phyloP scores from a whole-genome alignment of 2,113 vertebrate genomes.

The Paramormyrops kingsleyae region DNA sequence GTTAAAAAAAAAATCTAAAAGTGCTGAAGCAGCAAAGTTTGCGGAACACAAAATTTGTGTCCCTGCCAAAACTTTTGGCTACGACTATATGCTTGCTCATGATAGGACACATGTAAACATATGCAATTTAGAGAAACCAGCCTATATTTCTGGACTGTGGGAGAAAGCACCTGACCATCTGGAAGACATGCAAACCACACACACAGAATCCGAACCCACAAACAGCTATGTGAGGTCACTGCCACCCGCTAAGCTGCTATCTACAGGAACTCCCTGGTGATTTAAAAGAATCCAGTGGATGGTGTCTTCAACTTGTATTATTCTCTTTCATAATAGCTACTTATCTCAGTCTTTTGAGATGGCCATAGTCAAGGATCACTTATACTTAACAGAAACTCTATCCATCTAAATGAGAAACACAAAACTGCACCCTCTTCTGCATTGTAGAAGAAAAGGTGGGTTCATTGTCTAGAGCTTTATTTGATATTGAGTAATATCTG shows the following conservation, averaged over 20 bases:
- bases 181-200: not conserved
- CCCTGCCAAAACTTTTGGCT: too few relatives aligned
- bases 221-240: not conserved
- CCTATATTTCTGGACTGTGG: not conserved
- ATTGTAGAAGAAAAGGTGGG: not conserved
- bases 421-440: not conserved
- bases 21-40: too few relatives aligned
- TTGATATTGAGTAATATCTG: not conserved
- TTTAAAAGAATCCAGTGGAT: not conserved
- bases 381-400: not conserved
- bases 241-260: not conserved
- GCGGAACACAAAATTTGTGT: too few relatives aligned
- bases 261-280: not conserved
- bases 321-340: not conserved
- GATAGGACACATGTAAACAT: not conserved
- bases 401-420: not conserved
- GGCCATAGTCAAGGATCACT: not conserved
- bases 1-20: too few relatives aligned
- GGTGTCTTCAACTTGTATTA: not conserved
- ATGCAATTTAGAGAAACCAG: not conserved
- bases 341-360: not conserved
- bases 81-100: not conserved
- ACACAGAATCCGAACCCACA: not conserved
- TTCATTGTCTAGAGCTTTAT: not conserved
- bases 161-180: not conserved